Evolutionary conservation across 2,797 vertebrate species (phyloP).

Genomic region (Neostethus bicornis): DNA sequence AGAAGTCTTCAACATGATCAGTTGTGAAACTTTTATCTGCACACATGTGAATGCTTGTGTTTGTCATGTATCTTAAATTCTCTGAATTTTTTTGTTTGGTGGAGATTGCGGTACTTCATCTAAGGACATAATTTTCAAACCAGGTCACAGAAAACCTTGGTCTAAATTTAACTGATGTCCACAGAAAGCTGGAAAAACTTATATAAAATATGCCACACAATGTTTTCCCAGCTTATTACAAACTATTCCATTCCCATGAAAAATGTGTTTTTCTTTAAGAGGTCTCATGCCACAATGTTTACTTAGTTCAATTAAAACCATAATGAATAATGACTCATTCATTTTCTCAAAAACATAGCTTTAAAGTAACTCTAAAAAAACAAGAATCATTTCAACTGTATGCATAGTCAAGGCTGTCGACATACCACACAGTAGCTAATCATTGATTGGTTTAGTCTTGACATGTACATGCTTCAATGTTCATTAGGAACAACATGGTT

Average conservation of each 20-base stretch:
- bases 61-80: not conserved
- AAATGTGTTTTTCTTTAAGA: not conserved
- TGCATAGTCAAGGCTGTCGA: no score
- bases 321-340: not conserved
- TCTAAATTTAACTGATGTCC: not conserved
- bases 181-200: not conserved
- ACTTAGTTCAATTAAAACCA: not conserved
- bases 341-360: not conserved
- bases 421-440: not conserved
- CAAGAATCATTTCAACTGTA: no score
- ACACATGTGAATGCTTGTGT: constrained; percentile 4
- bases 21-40: constrained; percentile 37
- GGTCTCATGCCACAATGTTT: not conserved
- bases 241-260: not conserved
- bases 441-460: not conserved
- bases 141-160: constrained; percentile 3
- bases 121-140: constrained; percentile 8
- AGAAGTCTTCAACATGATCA: constrained; percentile 49
- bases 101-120: not conserved
- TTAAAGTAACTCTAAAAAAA: no score
- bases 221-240: constrained; percentile 2
- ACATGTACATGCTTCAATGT: constrained; percentile 1
- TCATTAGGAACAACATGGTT: constrained; percentile 26
- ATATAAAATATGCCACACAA: not conserved
- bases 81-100: constrained; percentile 20